Base-by-base conservation (phyloP, 1,140 invertebrate genomes). In the Drepana arcuata region DNA sequence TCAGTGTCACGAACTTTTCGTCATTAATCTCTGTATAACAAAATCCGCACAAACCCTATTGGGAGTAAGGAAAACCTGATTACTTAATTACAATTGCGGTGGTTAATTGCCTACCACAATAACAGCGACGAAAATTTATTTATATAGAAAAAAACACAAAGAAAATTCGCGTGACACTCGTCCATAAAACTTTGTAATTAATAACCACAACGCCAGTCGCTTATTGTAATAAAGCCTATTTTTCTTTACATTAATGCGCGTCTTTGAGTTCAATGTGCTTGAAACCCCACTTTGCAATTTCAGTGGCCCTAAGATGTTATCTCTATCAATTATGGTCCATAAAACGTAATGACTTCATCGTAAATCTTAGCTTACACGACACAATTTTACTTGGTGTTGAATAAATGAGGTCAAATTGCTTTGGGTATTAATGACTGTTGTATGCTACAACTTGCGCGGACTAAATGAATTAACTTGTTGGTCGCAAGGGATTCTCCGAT, bases 311-410 rank as follows among this genome's bases (percentile, higher is more conserved):
- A 34, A 70, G 73, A 78, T 78, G 50, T 55, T 78, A 78, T 78
- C 73, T 69, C 58, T 74, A 74, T 73, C 73, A 78, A 78, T 78
- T 78, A 78, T 73, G 69, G 73, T 41, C 69, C 68, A 78, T 78
- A 78, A 78, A 78, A 74, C 63, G 68, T 75, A 78, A 78, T 78
- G 73, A 66, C 73, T 78, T 78, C 70, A 78, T 78, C 73, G 69
- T 78, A 78, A 78, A 78, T 78, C 73, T 78, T 67, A 58, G 63
- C 56, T 61, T 73, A 73, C 67, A 73, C 67, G 70, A 74, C 70
- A 78, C 60, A 67, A 73, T 70, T 70, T 78, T 65, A 60, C 64
- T 64, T 57, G 61, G 70, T 74, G 70, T 65, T 68, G 68, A 72
- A 73, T 72, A 75, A 75, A 74, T 74, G 61, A 61, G 59, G 60